phyloP scores from a whole-genome alignment of 2,797 vertebrate species.

The Tragelaphus eurycerus region DNA sequence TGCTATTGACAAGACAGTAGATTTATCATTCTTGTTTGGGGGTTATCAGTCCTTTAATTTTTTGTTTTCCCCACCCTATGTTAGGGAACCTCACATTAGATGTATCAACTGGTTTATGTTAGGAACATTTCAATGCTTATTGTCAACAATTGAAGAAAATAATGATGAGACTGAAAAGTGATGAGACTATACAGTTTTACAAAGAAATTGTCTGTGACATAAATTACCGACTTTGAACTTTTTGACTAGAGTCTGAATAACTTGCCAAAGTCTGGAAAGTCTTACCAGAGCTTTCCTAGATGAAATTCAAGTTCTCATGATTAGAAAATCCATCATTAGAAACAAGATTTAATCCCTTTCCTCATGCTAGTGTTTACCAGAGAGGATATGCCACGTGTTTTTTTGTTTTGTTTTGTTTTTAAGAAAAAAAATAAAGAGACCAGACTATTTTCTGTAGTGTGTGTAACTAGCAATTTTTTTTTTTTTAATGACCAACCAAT shows the following conservation, averaged over 20 bases:
- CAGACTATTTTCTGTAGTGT: not conserved
- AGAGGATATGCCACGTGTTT: not conserved
- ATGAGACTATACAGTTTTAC: conserved; percentile 26
- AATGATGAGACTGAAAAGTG: not conserved
- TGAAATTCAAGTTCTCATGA: not conserved
- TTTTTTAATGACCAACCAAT: not conserved
- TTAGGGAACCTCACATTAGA: not conserved
- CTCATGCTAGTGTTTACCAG: not conserved
- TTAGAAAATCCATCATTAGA: not conserved
- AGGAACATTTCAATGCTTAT: not conserved
- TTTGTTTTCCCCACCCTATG: not conserved
- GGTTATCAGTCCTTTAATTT: not conserved
- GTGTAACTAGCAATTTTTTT: not conserved
- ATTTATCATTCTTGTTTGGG: not conserved
- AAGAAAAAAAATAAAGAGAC: not conserved
- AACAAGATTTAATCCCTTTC: not conserved
- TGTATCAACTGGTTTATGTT: not conserved
- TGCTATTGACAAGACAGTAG: not conserved
- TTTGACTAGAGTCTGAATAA: conserved; percentile 5
- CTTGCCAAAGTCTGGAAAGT: conserved; percentile 34
- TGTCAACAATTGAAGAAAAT: not conserved
- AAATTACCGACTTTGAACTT: conserved; percentile 19
- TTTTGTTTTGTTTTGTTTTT: not conserved
- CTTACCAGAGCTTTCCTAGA: not conserved
- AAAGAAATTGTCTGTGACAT: conserved; percentile 4